phyloP scores from a whole-genome alignment of 2,113 vertebrate species.

The Corythornis vintsioides region DNA sequence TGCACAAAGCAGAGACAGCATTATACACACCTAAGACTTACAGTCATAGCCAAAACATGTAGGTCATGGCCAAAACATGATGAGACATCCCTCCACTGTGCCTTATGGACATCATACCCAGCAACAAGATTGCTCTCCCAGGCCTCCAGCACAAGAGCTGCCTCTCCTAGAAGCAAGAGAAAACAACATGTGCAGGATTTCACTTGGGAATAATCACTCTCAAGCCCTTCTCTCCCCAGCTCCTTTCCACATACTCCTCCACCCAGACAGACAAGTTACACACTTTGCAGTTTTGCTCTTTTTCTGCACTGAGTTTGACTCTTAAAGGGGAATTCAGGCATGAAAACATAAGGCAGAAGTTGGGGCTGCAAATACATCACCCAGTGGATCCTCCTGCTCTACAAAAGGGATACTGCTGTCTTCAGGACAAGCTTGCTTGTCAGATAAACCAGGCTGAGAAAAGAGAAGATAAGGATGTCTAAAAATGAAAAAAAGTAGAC shows the following conservation, averaged over 20 bases:
- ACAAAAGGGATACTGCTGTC: background rate
- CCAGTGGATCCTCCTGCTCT: background rate
- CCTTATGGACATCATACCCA: background rate
- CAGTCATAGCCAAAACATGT: background rate
- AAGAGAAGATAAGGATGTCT: background rate
- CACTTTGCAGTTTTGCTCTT: background rate
- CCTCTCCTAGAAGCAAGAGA: background rate
- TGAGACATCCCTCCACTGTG: background rate
- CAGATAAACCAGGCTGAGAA: background rate
- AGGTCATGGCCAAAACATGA: background rate
- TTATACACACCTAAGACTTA: fast-evolving
- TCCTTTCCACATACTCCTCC: background rate
- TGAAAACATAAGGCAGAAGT: background rate
- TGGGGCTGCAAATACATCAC: background rate
- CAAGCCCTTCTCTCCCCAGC: background rate
- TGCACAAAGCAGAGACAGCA: background rate
- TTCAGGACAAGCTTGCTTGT: background rate
- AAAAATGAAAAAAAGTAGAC: background rate
- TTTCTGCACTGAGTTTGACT: background rate
- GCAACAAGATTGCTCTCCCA: background rate
- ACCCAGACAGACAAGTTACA: background rate
- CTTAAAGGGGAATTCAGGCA: slow-evolving; percentile 4
- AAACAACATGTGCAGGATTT: background rate
- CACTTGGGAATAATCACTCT: background rate
- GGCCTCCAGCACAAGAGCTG: background rate